Conservation (phyloP, 2,888 invertebrate genomes). For the Spilosoma lubricipeda region DNA sequence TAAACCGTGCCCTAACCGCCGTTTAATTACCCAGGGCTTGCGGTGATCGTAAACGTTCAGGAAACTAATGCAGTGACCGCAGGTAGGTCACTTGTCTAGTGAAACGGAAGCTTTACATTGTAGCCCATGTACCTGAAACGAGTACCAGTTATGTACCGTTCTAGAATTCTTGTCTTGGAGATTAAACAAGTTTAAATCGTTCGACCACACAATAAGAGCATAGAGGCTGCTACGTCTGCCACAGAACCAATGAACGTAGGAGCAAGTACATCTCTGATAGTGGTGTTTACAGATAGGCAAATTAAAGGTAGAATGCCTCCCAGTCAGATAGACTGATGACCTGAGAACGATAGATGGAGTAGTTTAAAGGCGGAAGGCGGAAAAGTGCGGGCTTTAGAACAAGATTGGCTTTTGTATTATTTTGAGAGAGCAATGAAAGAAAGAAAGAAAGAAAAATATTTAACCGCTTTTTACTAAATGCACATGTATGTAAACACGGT, state of each 20-base stretch:
- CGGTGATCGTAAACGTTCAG: conserved; percentile 70
- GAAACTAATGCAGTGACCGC: conserved; percentile 81
- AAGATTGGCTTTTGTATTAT: too few species aligned
- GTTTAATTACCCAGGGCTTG: conserved; percentile 79
- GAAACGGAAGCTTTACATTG: conserved; percentile 53
- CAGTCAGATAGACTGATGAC: not conserved
- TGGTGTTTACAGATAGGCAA: not conserved
- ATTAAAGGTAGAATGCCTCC: not conserved
- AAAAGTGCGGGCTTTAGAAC: too few species aligned
- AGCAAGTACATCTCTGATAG: not conserved
- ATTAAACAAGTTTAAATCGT: not conserved
- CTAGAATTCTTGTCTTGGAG: not conserved
- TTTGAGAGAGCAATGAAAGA: too few species aligned
- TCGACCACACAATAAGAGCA: not conserved
- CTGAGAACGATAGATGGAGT: not conserved
- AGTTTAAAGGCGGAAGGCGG: too few species aligned
- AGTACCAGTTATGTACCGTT: not conserved
- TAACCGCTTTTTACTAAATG: too few species aligned
- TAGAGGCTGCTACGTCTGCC: not conserved
- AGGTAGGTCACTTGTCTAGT: conserved; percentile 70
- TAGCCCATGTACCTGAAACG: conserved; percentile 22
- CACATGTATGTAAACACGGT: too few species aligned
- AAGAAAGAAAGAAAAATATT: too few species aligned
- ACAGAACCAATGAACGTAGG: not conserved
- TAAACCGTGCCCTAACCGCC: conserved; percentile 72